Conservation (phyloP, 1,140 invertebrate species). For the Meteorus sp. region DNA sequence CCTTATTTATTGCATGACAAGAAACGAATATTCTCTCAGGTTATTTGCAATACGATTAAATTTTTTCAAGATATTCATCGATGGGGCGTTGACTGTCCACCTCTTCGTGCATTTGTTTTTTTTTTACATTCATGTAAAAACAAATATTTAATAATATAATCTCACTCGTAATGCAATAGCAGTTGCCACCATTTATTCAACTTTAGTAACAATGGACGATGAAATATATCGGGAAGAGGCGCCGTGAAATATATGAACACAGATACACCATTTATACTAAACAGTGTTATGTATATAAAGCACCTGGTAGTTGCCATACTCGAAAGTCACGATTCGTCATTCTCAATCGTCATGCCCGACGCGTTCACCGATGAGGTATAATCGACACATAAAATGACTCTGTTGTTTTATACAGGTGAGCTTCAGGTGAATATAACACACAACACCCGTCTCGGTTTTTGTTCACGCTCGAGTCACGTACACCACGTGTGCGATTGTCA, state of each 20-base stretch:
- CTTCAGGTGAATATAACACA: too few species aligned
- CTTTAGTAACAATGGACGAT: too few species aligned
- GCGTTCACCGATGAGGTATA: constrained; percentile 43
- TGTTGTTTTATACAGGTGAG: neutral
- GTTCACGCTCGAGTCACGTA: constrained; percentile 22
- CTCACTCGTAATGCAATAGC: neutral
- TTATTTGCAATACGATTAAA: too few species aligned
- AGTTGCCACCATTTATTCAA: neutral
- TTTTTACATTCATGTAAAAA: neutral
- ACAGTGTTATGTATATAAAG: neutral
- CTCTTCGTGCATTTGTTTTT: neutral
- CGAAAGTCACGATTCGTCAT: constrained; percentile 10
- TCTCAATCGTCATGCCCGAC: constrained; percentile 37
- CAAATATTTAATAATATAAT: neutral
- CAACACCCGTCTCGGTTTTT: neutral
- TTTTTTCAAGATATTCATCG: neutral
- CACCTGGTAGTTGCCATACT: neutral
- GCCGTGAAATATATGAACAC: too few species aligned
- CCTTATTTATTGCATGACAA: constrained; percentile 39
- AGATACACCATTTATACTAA: too few species aligned
- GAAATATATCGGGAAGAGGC: too few species aligned
- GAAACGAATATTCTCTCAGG: too few species aligned
- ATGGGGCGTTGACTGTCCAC: neutral
- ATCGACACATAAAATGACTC: constrained; percentile 33
- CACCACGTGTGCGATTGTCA: constrained; percentile 28